A percentile compares a stretch with the other conserved stretches of the same genome.
Conservation (phyloP, 53 echinoderm and acorn worm genomes). For the Arbacia lixula region DNA sequence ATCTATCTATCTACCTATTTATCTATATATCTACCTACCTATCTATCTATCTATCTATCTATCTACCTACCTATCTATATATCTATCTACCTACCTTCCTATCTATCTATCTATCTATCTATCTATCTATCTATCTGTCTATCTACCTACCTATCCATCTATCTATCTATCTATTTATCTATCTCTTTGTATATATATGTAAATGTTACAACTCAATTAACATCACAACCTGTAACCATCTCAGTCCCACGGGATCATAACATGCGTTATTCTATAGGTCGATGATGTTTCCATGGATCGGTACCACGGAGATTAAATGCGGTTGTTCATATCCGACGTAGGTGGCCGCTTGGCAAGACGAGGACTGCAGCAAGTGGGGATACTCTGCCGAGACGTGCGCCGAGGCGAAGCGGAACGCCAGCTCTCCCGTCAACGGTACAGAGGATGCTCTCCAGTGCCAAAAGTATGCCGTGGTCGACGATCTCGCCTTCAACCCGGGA, state of each 20-base stretch:
- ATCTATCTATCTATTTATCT: background rate
- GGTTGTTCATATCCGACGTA: background rate
- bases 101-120: background rate
- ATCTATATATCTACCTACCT: no score
- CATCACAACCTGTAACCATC: no score
- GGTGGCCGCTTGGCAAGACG: conserved; percentile 20
- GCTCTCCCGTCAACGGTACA: conserved; percentile 15
- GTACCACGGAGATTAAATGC: no score
- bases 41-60: background rate
- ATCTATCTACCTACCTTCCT: background rate
- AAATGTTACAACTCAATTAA: no score
- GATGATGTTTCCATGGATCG: no score
- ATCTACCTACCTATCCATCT: background rate
- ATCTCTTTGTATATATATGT: background rate
- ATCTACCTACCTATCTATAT: background rate
- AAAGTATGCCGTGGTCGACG: conserved; percentile 20
- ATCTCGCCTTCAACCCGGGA: conserved; percentile 6
- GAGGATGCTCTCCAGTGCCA: conserved; percentile 1
- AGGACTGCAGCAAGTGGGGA: background rate
- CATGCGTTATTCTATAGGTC: no score
- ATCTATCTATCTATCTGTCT: background rate
- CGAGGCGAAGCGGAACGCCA: conserved; percentile 25
- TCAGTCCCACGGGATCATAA: no score
- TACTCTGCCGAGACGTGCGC: conserved; percentile 4
- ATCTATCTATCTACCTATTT: no score